Percentiles rank a stretch among this genome's conserved stretches.
These are phyloP conservation scores for Hydrolagus affinis DNA, from an alignment of 2,113 vertebrate species.

Conservation along the genomic window DNA sequence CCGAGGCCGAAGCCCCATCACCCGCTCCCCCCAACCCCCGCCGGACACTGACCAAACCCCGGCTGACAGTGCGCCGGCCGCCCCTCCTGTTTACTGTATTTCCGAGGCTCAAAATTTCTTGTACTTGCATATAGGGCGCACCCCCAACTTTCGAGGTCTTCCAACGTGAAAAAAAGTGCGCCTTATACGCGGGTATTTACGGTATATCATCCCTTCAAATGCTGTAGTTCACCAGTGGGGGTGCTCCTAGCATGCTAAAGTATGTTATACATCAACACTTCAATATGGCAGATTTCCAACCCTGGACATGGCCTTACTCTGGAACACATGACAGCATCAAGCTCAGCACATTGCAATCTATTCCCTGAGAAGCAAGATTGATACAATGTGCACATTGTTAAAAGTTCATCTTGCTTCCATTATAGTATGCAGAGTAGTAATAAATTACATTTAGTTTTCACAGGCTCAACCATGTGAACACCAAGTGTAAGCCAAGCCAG, in stretches of 20 bases:
- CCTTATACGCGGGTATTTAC: no score
- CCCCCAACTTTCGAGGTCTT: no score
- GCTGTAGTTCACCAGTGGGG: background rate
- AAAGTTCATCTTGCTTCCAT: conserved; percentile 30
- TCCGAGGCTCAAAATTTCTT: no score
- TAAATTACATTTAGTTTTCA: conserved; percentile 25
- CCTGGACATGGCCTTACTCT: background rate
- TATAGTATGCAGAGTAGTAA: conserved; percentile 23
- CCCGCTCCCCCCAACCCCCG: no score
- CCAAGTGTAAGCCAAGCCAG: conserved; percentile 16
- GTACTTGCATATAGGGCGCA: no score
- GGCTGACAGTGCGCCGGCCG: no score
- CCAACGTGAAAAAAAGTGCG: no score
- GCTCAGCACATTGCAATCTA: conserved; percentile 29
- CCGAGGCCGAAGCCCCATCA: no score
- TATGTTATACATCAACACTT: background rate
- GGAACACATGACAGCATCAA: conserved; percentile 29
- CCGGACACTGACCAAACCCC: no score
- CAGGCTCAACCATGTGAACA: conserved; percentile 15
- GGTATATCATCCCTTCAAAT: background rate
- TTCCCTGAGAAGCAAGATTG: conserved; percentile 21
- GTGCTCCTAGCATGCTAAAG: background rate
- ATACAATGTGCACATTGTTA: conserved; percentile 31
- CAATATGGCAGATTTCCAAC: conserved; percentile 5
- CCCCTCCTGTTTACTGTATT: no score